Percentiles rank a stretch among this genome's conserved stretches.
phyloP scores from a whole-genome alignment of 2,888 invertebrate species.

The Seladonia tumulorum region DNA sequence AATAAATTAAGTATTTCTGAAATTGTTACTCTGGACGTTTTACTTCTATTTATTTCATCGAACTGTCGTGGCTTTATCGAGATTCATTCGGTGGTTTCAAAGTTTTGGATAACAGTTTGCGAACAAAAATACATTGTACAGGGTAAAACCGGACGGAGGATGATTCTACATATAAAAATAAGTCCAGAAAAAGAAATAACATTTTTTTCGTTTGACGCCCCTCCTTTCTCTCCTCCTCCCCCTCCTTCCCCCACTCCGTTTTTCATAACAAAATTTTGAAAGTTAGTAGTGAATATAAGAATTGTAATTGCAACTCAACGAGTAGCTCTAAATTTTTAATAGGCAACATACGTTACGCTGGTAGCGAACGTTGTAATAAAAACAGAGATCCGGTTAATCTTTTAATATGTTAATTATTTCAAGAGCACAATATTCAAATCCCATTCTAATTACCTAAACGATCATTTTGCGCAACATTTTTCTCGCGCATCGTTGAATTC shows the following conservation, averaged over 20 bases:
- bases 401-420: conserved; percentile 14
- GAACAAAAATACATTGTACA: neutral
- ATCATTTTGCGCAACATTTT: conserved; percentile 1
- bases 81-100: neutral
- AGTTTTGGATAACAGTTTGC: neutral
- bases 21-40: neutral
- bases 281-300: neutral
- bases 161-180: too few species aligned
- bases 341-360: neutral
- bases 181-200: too few species aligned
- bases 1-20: conserved; percentile 9
- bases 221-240: too few species aligned
- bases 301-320: neutral
- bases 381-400: neutral
- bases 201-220: too few species aligned
- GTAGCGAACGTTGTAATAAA: neutral
- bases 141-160: too few species aligned
- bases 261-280: neutral
- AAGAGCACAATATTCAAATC: neutral
- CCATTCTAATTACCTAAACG: neutral
- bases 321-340: neutral
- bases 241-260: neutral
- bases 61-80: too few species aligned
- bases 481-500: conserved; percentile 7
- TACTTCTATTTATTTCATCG: neutral